Base-by-base conservation (phyloP, 2,888 invertebrate genomes). In the Tuta absoluta region DNA sequence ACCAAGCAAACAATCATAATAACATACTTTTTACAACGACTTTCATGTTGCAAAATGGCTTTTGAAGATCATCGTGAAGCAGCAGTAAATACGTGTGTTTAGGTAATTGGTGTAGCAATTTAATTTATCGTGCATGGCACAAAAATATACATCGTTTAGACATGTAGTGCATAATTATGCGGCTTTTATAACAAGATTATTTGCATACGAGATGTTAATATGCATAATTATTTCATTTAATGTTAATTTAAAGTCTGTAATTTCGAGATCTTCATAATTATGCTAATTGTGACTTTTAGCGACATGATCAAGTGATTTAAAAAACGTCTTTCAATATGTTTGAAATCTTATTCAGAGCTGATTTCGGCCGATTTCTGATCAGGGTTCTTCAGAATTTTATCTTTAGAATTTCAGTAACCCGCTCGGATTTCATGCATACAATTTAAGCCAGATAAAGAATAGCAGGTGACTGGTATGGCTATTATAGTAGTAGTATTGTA, bases 121-220 rank as follows among this genome's bases (percentile, higher is more conserved):
- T 58, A 58, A 38, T 56, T 56, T 56, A 28, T 56, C 19, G 21
- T 21, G 38, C 58, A 38, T 58, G 58, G 38, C 58, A 21, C 45
- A 1, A 45, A 45, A 45, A 45, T 45, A n/a, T 45, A 45, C 45
- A 45, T 45, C 45, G 45, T 45, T 45, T n/a, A 45, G n/a, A 45
- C 17, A 45, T 45, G 45, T 45, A 45, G 17, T 45, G n/a, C n/a
- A 45, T 45, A 45, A 45, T 45, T 45, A 45, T 45, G 45, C 17
- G 5, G 10, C 45, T n/a, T 45, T 45, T 17, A 45, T 17, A 45
- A 45, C 45, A n/a, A 41, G 45, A 45, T 17, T 45, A 45, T 45
- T 45, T 45, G 45, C 45, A 45, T 45, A 45, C 17, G 45, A 45
- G 45, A 17, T 45, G 17, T 45, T 45, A 45, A 45, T 45, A 17